Percentiles rank a stretch among this genome's conserved stretches.
phyloP scores from a whole-genome alignment of 2,113 vertebrate species.

The Malurus elegans region DNA sequence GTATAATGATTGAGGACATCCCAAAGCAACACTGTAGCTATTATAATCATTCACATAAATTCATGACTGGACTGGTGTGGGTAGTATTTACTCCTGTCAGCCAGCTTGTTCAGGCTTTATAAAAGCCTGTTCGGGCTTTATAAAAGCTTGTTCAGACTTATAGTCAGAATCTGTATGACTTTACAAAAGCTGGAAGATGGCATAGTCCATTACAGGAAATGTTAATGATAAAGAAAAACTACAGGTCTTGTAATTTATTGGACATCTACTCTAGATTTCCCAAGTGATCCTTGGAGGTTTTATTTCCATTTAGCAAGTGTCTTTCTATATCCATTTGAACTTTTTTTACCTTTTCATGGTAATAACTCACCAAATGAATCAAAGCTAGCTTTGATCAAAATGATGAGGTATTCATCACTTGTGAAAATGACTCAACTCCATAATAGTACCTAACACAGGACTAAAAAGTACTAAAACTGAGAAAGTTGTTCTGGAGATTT shows the following conservation, averaged over 20 bases:
- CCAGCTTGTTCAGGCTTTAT: too few relatives aligned
- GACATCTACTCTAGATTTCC: background rate
- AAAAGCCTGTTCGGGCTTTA: background rate
- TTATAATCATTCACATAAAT: background rate
- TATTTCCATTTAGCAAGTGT: background rate
- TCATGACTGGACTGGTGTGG: background rate
- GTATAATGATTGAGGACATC: background rate
- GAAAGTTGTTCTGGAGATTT: background rate
- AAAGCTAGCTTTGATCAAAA: background rate
- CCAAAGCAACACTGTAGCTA: background rate
- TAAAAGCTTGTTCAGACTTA: background rate
- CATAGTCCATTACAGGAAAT: background rate
- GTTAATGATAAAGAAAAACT: background rate
- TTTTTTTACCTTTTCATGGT: background rate
- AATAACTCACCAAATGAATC: background rate
- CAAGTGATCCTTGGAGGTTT: background rate
- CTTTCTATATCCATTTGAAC: background rate
- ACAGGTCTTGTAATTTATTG: background rate
- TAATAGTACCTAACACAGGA: background rate
- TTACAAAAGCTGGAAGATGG: background rate
- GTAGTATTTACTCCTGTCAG: background rate
- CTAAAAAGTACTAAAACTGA: background rate
- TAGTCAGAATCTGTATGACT: background rate
- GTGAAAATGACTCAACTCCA: background rate
- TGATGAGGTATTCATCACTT: background rate